phyloP scores from a whole-genome alignment of 2,113 vertebrate species.

The Embiotoca jacksoni region DNA sequence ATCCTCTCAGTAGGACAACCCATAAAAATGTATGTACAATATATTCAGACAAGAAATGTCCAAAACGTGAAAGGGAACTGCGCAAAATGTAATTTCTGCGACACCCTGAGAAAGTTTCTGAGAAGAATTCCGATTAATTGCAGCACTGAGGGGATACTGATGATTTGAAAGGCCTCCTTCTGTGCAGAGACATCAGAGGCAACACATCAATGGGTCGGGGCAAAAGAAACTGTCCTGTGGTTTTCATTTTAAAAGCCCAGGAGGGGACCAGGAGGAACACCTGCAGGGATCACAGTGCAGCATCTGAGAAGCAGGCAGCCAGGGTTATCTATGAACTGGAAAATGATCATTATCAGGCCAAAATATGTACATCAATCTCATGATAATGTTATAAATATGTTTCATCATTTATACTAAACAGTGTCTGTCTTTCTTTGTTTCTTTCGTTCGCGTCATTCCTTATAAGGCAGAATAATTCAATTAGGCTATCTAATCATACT shows the following conservation, averaged over 20 bases:
- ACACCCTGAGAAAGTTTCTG: not conserved
- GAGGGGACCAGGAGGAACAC: slow-evolving; percentile 30
- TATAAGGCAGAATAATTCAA: not conserved
- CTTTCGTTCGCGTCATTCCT: not conserved
- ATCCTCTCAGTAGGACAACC: too few species aligned
- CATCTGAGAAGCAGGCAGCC: not conserved
- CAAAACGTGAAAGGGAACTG: not conserved
- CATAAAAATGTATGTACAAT: too few species aligned
- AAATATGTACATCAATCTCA: not conserved
- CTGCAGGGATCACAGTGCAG: slow-evolving; percentile 45
- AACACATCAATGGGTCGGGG: slow-evolving; percentile 25
- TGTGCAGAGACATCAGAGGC: slow-evolving; percentile 42
- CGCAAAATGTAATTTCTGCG: not conserved
- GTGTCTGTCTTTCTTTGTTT: not conserved
- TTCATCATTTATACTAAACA: slow-evolving; percentile 33
- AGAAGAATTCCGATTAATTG: slow-evolving; percentile 24
- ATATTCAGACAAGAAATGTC: not conserved
- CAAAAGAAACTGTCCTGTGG: slow-evolving; percentile 34
- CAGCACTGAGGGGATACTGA: slow-evolving; percentile 41
- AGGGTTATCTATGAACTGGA: slow-evolving; percentile 12
- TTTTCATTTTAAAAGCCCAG: slow-evolving; percentile 43
- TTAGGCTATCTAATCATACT: slow-evolving; percentile 28
- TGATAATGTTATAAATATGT: slow-evolving; percentile 14
- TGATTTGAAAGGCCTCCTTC: slow-evolving; percentile 10
- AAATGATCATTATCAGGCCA: not conserved